phyloP scores from a whole-genome alignment of 2,797 vertebrate genomes.

The Hemibagrus guttatus region DNA sequence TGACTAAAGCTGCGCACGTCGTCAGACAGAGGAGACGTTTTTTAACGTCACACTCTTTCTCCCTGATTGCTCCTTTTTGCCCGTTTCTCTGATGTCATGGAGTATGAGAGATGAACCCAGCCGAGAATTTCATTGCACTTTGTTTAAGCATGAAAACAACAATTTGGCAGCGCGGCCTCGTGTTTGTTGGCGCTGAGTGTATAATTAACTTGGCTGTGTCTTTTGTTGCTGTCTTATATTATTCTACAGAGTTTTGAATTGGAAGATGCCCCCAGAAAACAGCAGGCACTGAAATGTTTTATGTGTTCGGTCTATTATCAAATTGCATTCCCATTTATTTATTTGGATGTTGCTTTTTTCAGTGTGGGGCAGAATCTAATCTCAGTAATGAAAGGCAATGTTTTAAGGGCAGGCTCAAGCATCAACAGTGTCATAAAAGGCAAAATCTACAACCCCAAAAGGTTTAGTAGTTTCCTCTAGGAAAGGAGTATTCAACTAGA shows the following conservation, averaged over 20 bases:
- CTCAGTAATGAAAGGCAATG: background rate
- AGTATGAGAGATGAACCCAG: slow-evolving; percentile 66
- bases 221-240: slow-evolving; percentile 21
- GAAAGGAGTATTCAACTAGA: background rate
- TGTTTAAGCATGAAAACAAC: slow-evolving; percentile 50
- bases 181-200: slow-evolving; percentile 45
- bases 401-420: background rate
- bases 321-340: slow-evolving; percentile 11
- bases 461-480: background rate
- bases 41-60: slow-evolving; percentile 68
- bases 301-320: slow-evolving; percentile 9
- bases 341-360: background rate
- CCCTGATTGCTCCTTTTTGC: slow-evolving; percentile 51
- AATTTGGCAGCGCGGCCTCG: slow-evolving; percentile 33
- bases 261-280: slow-evolving; percentile 8
- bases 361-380: background rate
- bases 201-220: slow-evolving; percentile 42
- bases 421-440: background rate
- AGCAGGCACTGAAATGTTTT: background rate
- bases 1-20: slow-evolving; percentile 73
- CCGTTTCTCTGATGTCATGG: slow-evolving; percentile 40
- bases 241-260: slow-evolving; percentile 37
- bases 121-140: slow-evolving; percentile 65
- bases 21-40: slow-evolving; percentile 62
- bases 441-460: background rate